Conservation (phyloP, 2,888 invertebrate species). For the Rhogogaster chlorosoma region DNA sequence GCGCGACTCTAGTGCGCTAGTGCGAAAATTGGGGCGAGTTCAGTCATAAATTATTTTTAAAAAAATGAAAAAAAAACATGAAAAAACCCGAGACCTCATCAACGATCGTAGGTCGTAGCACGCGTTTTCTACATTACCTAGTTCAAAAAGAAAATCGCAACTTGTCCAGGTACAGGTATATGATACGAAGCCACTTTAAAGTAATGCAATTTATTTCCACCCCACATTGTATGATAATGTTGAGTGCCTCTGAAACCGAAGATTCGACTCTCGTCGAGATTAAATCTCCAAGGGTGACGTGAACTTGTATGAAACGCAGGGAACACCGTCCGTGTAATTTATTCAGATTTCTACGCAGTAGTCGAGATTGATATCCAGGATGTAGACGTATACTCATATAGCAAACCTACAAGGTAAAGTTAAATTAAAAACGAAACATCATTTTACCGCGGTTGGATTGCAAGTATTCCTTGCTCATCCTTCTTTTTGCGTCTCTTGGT, state of each 20-base stretch:
- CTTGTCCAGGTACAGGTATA: neutral
- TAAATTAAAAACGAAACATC: slow-evolving; percentile 35
- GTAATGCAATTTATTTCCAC: slow-evolving; percentile 18
- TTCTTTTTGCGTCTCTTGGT: neutral
- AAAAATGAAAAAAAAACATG: neutral
- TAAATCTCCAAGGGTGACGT: slow-evolving; percentile 6
- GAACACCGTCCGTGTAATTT: slow-evolving; percentile 2
- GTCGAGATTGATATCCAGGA: neutral
- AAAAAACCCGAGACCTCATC: neutral
- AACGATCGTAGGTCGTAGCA: neutral
- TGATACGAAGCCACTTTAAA: neutral
- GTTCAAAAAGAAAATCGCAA: neutral
- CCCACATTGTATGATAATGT: slow-evolving; percentile 36
- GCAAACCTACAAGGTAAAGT: neutral
- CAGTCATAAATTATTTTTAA: neutral
- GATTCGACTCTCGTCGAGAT: slow-evolving; percentile 38
- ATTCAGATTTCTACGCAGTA: neutral
- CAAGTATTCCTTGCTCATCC: slow-evolving; percentile 12
- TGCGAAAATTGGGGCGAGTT: neutral
- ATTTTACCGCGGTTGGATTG: slow-evolving; percentile 9
- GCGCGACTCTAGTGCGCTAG: neutral
- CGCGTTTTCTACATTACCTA: neutral
- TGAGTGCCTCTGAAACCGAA: slow-evolving; percentile 37
- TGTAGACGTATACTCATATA: neutral
- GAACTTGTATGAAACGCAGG: slow-evolving; percentile 5